phyloP scores from a whole-genome alignment of 2,113 vertebrate species.

The Gymnogyps californianus region DNA sequence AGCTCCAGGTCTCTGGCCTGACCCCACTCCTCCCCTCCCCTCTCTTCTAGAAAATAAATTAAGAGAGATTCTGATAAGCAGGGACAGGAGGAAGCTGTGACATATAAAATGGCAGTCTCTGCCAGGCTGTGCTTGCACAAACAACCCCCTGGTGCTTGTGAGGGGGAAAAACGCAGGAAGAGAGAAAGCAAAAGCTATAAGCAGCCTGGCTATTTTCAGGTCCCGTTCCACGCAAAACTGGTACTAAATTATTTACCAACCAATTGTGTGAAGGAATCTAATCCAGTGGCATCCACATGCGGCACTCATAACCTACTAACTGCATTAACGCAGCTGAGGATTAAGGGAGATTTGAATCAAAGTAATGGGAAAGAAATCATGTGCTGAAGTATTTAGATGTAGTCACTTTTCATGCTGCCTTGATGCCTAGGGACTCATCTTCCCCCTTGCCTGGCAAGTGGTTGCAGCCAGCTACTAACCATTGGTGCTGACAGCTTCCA shows the following conservation, averaged over 20 bases:
- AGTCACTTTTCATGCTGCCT: constrained; percentile 24
- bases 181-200: not conserved
- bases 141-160: not conserved
- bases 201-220: constrained; percentile 3
- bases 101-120: not conserved
- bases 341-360: constrained; percentile 58
- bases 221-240: not conserved
- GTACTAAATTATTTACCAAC: constrained; percentile 51
- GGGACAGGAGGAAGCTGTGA: not conserved
- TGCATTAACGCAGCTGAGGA: constrained; percentile 34
- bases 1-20: not conserved
- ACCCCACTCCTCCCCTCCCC: not conserved
- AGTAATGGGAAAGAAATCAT: constrained; percentile 51
- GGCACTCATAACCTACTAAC: constrained; percentile 36
- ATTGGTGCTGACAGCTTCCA: not conserved
- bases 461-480: not conserved
- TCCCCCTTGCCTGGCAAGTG: not conserved
- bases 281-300: constrained; percentile 13
- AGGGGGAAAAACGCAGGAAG: not conserved
- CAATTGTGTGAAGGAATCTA: constrained; percentile 33
- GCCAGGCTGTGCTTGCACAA: not conserved
- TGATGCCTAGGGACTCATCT: not conserved
- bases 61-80: not conserved
- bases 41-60: not conserved
- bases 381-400: constrained; percentile 30